Evolutionary conservation across 2,888 invertebrate genomes (phyloP).

Genomic region (Augiades crinisus): DNA sequence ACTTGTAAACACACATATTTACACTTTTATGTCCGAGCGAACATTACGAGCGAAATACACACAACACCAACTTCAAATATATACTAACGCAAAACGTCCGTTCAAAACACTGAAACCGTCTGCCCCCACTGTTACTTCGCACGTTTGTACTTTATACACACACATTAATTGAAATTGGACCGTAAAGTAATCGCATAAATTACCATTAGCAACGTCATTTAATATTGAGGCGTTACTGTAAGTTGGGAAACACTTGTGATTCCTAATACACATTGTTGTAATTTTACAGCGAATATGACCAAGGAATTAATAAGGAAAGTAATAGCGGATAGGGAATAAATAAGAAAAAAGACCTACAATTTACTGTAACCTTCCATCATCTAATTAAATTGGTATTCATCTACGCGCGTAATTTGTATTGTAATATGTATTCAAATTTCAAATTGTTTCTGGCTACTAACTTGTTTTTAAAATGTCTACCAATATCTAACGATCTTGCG

Average conservation of each 20-base stretch:
- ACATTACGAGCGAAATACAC: constrained; percentile 13
- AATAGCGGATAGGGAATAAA: no score
- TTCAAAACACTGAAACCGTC: constrained; percentile 5
- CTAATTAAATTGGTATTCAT: no score
- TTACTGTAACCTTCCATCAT: no score
- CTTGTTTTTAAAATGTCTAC: no score
- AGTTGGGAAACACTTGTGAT: constrained; percentile 13
- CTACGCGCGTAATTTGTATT: no score
- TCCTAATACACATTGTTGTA: no score
- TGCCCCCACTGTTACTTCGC: constrained; percentile 7
- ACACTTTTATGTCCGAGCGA: constrained; percentile 3
- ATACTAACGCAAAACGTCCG: constrained; percentile 1
- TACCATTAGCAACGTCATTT: constrained; percentile 40
- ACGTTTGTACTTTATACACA: constrained; percentile 19
- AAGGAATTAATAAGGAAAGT: no score
- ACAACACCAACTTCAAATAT: constrained; percentile 4
- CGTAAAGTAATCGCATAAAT: constrained; percentile 41
- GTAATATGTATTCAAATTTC: no score
- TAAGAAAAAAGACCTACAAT: no score
- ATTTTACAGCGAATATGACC: no score
- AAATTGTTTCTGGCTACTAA: no score
- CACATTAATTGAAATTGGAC: constrained; percentile 27
- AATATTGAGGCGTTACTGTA: constrained; percentile 17
- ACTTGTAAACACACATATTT: constrained; percentile 30
- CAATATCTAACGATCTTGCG: no score